Percentiles rank a stretch among this genome's conserved stretches.
These are phyloP conservation scores for Enteromius treurensis DNA, from an alignment of 2,797 vertebrate genomes.

Conservation along the genomic window DNA sequence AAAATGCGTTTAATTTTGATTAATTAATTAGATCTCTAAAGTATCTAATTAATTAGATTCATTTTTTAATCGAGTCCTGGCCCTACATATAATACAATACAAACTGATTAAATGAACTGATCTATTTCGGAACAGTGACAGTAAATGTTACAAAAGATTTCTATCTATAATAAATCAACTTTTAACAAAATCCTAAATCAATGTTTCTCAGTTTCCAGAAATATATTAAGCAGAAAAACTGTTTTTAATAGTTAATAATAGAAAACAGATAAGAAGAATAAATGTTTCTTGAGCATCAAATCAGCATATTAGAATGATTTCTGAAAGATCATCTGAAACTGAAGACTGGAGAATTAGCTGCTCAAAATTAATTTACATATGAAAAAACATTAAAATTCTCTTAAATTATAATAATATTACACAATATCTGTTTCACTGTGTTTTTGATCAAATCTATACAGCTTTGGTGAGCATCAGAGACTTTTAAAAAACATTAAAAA, in stretches of 20 bases:
- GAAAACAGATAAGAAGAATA: not conserved
- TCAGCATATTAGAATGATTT: not conserved
- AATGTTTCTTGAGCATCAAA: not conserved
- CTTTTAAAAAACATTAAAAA: not conserved
- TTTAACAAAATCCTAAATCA: not conserved
- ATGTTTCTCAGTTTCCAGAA: not conserved
- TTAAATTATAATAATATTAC: not conserved
- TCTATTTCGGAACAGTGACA: not conserved
- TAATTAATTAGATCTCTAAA: no score
- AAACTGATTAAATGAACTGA: not conserved
- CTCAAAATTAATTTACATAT: not conserved
- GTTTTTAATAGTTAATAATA: not conserved
- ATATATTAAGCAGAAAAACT: not conserved
- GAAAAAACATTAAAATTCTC: not conserved
- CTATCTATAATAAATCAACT: not conserved
- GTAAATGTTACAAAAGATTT: not conserved
- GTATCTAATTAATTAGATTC: no score
- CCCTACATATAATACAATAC: no score
- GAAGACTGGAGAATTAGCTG: not conserved
- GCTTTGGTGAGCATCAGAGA: not conserved
- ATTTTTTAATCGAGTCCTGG: no score
- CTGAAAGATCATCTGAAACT: not conserved
- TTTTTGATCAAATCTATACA: not conserved
- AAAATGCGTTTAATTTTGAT: no score
- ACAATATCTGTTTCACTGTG: not conserved